phyloP scores from a whole-genome alignment of 2,888 invertebrate species.

The Eucera pruinosa region DNA sequence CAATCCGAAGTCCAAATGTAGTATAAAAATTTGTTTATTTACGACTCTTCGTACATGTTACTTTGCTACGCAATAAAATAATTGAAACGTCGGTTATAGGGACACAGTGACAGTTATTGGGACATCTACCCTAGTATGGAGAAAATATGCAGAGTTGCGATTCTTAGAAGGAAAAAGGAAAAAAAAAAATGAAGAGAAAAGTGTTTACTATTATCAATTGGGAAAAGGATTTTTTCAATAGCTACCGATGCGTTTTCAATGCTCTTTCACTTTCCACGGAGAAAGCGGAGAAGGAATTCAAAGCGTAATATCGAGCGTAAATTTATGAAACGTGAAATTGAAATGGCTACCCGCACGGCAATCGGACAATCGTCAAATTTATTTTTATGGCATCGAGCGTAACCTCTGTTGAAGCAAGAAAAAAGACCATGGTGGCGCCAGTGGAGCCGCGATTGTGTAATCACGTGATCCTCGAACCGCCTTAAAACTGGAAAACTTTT shows the following conservation, averaged over 20 bases:
- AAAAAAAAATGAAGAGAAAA: neutral
- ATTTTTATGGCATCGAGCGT: constrained; percentile 6
- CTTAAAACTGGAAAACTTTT: constrained; percentile 29
- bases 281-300: constrained; percentile 27
- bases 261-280: constrained; percentile 9
- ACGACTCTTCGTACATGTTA: no score
- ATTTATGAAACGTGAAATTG: constrained; percentile 32
- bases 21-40: no score
- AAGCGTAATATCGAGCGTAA: constrained; percentile 15
- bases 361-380: constrained; percentile 38
- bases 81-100: no score
- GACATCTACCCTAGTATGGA: no score
- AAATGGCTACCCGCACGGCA: neutral
- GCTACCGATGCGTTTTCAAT: neutral
- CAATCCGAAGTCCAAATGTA: no score
- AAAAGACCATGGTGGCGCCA: neutral
- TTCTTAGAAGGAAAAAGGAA: neutral
- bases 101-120: no score
- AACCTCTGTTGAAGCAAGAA: neutral
- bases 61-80: no score
- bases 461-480: neutral
- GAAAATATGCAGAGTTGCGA: no score
- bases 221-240: neutral
- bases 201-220: neutral
- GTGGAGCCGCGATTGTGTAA: constrained; percentile 15